Percentiles rank a stretch among this genome's conserved stretches.
phyloP scores from a whole-genome alignment of 2,888 invertebrate genomes.

The Thera obeliscata region DNA sequence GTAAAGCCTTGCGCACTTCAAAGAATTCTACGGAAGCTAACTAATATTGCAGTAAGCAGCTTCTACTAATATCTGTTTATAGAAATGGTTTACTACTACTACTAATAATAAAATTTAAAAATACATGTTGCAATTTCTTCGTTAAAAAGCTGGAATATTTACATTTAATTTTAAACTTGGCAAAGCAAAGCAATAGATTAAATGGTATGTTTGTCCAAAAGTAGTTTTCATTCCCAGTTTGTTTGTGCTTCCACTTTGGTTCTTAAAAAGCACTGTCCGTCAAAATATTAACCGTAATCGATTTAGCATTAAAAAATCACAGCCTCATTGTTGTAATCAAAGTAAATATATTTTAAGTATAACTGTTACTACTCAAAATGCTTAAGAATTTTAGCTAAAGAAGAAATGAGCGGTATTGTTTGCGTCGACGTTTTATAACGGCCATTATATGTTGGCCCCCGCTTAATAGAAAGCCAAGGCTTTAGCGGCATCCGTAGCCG shows the following conservation, averaged over 20 bases:
- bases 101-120: neutral
- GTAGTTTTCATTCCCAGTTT: neutral
- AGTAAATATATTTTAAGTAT: neutral
- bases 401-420: no score
- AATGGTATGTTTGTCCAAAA: neutral
- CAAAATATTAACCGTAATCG: neutral
- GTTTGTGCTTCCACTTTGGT: conserved; percentile 5
- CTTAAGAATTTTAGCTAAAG: neutral
- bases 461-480: neutral
- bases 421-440: neutral
- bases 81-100: no score
- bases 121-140: neutral
- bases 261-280: neutral
- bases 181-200: neutral
- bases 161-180: neutral
- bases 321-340: no score
- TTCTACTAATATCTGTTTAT: no score
- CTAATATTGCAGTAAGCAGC: no score
- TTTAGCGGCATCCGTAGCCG: conserved; percentile 2
- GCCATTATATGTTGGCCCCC: neutral
- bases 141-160: neutral
- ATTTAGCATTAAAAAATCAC: no score
- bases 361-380: neutral
- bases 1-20: no score
- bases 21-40: no score